These are phyloP conservation scores for Chionoecetes opilio DNA, from an alignment of 1,140 invertebrate genomes.

Conservation along the genomic window DNA sequence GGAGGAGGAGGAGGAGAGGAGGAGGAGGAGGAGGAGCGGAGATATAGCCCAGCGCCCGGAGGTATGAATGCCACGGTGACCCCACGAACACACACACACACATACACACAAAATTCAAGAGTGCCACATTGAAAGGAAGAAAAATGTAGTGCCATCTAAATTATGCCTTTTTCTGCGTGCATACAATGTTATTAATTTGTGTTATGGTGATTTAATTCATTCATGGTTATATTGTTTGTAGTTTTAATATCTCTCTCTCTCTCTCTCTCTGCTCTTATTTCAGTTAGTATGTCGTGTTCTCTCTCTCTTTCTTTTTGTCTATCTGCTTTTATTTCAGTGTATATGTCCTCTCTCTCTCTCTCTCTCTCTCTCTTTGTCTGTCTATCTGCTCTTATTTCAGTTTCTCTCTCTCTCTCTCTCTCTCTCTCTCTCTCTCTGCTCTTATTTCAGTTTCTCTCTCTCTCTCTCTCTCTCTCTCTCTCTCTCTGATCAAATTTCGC, in stretches of 20 bases:
- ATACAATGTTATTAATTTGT: too few relatives aligned
- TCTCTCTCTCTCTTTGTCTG: too few relatives aligned
- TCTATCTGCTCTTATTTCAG: too few relatives aligned
- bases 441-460: not conserved
- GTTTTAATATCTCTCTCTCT: too few relatives aligned
- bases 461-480: slow-evolving; percentile 27
- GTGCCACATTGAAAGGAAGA: not conserved
- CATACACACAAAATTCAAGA: not conserved
- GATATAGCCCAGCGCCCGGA: not conserved
- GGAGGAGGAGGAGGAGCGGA: not conserved
- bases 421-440: too few relatives aligned
- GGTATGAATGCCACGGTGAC: not conserved
- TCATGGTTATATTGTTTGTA: too few relatives aligned
- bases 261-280: too few relatives aligned
- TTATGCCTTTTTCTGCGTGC: too few relatives aligned
- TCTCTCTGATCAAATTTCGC: slow-evolving; percentile 20
- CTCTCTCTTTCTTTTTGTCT: too few relatives aligned
- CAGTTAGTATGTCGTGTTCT: too few relatives aligned
- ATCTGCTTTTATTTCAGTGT: not conserved
- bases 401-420: too few relatives aligned
- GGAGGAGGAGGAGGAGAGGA: not conserved
- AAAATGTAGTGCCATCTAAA: not conserved
- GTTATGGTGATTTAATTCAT: too few relatives aligned
- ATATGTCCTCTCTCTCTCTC: not conserved
- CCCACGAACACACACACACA: not conserved